Percentiles rank a stretch among this genome's conserved stretches.
Evolutionary conservation across 2,113 vertebrate genomes (phyloP).

Genomic region (Centropus bengalensis): DNA sequence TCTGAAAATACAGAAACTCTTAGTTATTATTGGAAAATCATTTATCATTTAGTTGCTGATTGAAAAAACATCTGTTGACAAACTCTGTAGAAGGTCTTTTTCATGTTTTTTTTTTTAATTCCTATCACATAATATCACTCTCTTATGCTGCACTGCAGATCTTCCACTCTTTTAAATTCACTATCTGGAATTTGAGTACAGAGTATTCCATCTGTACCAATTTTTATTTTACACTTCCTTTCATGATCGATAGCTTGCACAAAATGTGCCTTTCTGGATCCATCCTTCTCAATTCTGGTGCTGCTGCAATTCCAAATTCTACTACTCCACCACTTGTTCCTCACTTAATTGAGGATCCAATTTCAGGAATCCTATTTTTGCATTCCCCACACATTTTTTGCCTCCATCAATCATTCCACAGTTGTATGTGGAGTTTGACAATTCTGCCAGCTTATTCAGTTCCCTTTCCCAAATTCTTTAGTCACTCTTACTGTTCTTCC

Average conservation of each 20-base stretch:
- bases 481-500: not conserved
- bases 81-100: not conserved
- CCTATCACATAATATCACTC: not conserved
- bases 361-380: not conserved
- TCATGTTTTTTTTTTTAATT: not conserved
- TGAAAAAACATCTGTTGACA: not conserved
- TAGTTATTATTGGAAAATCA: not conserved
- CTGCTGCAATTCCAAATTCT: not conserved
- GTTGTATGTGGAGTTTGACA: not conserved
- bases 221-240: not conserved
- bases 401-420: not conserved
- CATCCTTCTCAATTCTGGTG: not conserved
- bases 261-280: not conserved
- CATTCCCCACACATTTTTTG: not conserved
- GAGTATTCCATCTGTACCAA: not conserved
- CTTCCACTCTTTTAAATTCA: not conserved
- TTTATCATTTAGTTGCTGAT: not conserved
- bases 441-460: not conserved
- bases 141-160: not conserved
- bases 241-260: not conserved
- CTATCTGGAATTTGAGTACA: not conserved
- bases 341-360: not conserved
- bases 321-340: not conserved
- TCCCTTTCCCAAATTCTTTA: not conserved
- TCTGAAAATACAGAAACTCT: not conserved